Evolutionary conservation across 2,797 vertebrate genomes (phyloP), one percentile per base, ranked within the genome.

Genomic region (Lindbergichthys nudifrons): DNA sequence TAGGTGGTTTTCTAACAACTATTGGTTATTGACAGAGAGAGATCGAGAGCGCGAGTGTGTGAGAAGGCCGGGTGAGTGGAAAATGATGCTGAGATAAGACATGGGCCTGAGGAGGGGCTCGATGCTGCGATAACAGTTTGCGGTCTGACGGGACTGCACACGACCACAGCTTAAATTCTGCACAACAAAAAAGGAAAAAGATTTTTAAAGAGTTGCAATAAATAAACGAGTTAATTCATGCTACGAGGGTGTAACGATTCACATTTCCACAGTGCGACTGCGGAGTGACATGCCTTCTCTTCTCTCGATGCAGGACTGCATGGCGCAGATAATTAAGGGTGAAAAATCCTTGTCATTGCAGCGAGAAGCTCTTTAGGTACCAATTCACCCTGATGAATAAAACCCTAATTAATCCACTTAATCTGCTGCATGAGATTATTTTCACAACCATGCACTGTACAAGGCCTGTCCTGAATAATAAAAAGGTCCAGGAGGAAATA

Each of bases 361-460:
- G 84, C 14, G 75, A 80, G 91, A 85, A 83, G 91, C 87, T 92
- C 88, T 92, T 93, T 93, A 92, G 92, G 92, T 93, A 93, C 88
- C 89, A 90, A 88, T 93, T 92, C 91, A 93, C 91, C 90, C 91
- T 81, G 85, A 88, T 92, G 89, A 93, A 94, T 93, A 89, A 92
- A 92, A 91, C 88, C 87, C 87, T 93, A 93, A 94, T 95, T 93
- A 95, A 95, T 95, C 93, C 91, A 90, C 80, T 89, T 94, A 93
- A 94, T 94, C 92, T 93, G 81, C 85, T 83, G 87, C 88, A 91
- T 84, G 88, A 90, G 91, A 93, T 92, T 92, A 93, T 88, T 89
- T 88, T 81, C 84, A 84, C 85, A 77, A 81, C n/a, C 84, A 36
- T 82, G 85, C 87, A 81, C 89, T 85, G 79, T 86, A 77, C 84